Conservation (phyloP, 2,888 invertebrate species). For the Athetis lepigone region DNA sequence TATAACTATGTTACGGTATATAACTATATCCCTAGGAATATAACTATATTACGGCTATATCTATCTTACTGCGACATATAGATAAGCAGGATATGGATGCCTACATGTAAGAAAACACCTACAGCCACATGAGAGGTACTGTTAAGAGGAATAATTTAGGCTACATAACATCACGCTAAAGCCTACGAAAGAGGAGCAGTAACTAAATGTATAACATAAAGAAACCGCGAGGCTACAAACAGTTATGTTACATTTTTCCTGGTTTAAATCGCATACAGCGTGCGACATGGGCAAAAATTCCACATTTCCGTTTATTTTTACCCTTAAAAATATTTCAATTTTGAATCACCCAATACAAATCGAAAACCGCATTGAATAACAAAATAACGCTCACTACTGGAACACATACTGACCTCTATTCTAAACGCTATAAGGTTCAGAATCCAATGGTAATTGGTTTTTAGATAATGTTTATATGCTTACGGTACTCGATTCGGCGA, state of each 20-base stretch:
- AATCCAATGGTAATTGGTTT: conserved; percentile 25
- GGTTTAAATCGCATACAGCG: not conserved
- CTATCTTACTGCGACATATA: too few relatives aligned
- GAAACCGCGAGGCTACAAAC: too few relatives aligned
- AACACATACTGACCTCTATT: conserved; percentile 14
- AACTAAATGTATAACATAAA: too few relatives aligned
- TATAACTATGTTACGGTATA: too few relatives aligned
- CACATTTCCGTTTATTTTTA: conserved; percentile 42
- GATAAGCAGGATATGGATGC: too few relatives aligned
- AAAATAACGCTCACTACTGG: conserved; percentile 8
- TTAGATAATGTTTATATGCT: conserved; percentile 16
- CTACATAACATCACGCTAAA: too few relatives aligned
- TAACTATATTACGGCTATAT: too few relatives aligned
- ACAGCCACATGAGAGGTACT: too few relatives aligned
- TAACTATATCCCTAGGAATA: too few relatives aligned
- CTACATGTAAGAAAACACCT: too few relatives aligned
- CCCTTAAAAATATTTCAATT: conserved; percentile 47
- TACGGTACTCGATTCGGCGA: conserved; percentile 56
- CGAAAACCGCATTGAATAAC: conserved; percentile 19
- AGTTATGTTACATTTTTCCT: conserved; percentile 4
- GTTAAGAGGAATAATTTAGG: too few relatives aligned
- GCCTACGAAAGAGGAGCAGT: too few relatives aligned
- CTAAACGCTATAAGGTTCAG: not conserved
- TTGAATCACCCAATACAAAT: conserved; percentile 57
- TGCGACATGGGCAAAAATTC: conserved; percentile 10